Evolutionary conservation across 1,140 invertebrate species (phyloP).

Genomic region (Drosophila subobscura): DNA sequence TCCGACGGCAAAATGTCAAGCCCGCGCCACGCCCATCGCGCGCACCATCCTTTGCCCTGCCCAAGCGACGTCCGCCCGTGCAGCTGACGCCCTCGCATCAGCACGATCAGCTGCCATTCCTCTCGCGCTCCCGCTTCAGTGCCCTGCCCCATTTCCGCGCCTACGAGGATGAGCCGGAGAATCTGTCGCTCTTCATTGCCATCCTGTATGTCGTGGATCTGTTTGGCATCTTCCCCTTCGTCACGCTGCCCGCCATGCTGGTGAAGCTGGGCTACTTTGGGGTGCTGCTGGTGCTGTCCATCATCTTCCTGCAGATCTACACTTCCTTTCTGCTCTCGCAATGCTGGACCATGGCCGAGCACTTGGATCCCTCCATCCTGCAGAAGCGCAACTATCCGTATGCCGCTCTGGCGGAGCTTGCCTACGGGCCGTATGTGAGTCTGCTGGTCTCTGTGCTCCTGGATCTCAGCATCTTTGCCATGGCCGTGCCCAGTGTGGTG

Average conservation of each 20-base stretch:
- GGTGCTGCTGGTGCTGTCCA: constrained; percentile 87
- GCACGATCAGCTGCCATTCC: constrained; percentile 75
- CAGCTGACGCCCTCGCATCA: constrained; percentile 67
- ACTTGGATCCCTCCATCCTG: constrained; percentile 87
- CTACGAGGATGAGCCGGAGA: constrained; percentile 64
- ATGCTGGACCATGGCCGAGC: constrained; percentile 89
- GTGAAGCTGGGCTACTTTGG: constrained; percentile 90
- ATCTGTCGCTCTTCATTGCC: constrained; percentile 87
- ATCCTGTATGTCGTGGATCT: constrained; percentile 90
- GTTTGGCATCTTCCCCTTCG: constrained; percentile 91
- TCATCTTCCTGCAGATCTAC: constrained; percentile 90
- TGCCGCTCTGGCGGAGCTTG: constrained; percentile 89
- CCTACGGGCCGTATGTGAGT: constrained; percentile 86
- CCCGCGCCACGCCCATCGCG: constrained; percentile 64
- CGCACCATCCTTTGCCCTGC: constrained; percentile 60
- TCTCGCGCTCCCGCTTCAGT: constrained; percentile 72
- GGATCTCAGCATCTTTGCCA: constrained; percentile 89
- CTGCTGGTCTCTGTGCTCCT: constrained; percentile 88
- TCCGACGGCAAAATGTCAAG: constrained; percentile 62
- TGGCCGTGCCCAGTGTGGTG: constrained; percentile 90
- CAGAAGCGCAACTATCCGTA: constrained; percentile 90
- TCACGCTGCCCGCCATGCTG: constrained; percentile 88
- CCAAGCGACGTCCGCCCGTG: constrained; percentile 57
- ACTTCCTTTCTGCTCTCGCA: constrained; percentile 89
- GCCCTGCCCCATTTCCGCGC: constrained; percentile 76